phyloP scores from a whole-genome alignment of 2,797 vertebrate species.

The Gephyroberyx darwinii region DNA sequence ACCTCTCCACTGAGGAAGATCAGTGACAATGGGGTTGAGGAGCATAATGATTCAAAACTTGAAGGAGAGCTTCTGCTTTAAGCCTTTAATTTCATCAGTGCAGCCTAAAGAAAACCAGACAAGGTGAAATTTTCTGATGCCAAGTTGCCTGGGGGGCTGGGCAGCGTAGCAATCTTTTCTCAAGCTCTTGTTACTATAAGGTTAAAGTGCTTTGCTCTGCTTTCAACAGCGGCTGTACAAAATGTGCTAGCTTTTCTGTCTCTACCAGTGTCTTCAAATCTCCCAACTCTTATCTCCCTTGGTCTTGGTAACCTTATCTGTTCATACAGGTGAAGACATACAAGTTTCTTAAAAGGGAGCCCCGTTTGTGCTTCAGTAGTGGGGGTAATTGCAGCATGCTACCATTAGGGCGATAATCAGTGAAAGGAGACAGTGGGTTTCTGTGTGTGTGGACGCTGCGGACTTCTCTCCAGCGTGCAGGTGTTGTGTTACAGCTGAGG shows the following conservation, averaged over 20 bases:
- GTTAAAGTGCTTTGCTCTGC: constrained; percentile 18
- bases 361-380: not conserved
- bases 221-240: constrained; percentile 33
- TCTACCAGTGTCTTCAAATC: constrained; percentile 10
- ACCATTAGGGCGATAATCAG: not conserved
- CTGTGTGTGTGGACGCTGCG: constrained; percentile 9
- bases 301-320: constrained; percentile 3
- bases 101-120: constrained; percentile 37
- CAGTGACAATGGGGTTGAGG: constrained; percentile 16
- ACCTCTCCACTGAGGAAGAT: constrained; percentile 25
- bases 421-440: constrained; percentile 1
- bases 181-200: constrained; percentile 18
- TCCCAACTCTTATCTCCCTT: constrained; percentile 1
- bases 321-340: not conserved
- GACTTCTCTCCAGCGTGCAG: constrained; percentile 3
- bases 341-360: not conserved
- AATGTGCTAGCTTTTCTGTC: not conserved
- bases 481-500: constrained; percentile 14
- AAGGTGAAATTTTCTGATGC: constrained; percentile 38
- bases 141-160: not conserved
- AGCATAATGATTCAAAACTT: constrained; percentile 13
- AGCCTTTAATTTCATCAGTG: constrained; percentile 57
- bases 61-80: constrained; percentile 21
- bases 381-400: constrained; percentile 3
- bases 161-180: constrained; percentile 16